Evolutionary conservation across 1,140 invertebrate genomes (phyloP).

Genomic region (Paramacrobiotus metropolitanus): DNA sequence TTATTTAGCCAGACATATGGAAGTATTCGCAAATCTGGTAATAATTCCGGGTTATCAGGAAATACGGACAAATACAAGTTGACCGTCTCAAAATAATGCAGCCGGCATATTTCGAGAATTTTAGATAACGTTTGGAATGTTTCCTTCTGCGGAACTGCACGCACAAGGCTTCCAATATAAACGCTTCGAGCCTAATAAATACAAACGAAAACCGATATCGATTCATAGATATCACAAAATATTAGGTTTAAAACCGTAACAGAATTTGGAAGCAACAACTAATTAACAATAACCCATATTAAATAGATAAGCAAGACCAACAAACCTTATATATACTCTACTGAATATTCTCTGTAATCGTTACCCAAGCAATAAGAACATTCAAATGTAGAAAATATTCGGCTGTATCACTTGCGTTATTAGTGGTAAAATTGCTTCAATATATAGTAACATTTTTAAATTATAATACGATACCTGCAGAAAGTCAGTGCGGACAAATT

Average conservation of each 20-base stretch:
- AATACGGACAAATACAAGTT: neutral
- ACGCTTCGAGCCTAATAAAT: neutral
- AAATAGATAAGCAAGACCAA: too few species aligned
- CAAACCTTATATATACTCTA: neutral
- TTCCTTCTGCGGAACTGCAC: neutral
- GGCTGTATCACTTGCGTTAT: too few species aligned
- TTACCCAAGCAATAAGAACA: too few species aligned
- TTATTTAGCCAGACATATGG: neutral
- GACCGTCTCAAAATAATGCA: neutral
- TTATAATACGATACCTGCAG: neutral
- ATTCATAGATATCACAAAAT: too few species aligned
- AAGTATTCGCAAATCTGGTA: neutral
- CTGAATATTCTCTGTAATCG: too few species aligned
- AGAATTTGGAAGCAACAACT: too few species aligned
- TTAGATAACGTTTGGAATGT: neutral
- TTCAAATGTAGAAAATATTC: too few species aligned
- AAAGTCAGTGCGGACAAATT: neutral
- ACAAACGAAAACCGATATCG: too few species aligned
- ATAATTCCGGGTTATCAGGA: neutral
- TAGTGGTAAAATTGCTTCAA: too few species aligned
- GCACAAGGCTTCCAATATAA: neutral
- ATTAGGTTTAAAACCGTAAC: too few species aligned
- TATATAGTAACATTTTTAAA: too few species aligned
- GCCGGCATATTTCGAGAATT: neutral
- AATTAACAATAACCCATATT: too few species aligned